Conservation (phyloP, 2,888 invertebrate genomes). For the Toxonevra muliebris region DNA sequence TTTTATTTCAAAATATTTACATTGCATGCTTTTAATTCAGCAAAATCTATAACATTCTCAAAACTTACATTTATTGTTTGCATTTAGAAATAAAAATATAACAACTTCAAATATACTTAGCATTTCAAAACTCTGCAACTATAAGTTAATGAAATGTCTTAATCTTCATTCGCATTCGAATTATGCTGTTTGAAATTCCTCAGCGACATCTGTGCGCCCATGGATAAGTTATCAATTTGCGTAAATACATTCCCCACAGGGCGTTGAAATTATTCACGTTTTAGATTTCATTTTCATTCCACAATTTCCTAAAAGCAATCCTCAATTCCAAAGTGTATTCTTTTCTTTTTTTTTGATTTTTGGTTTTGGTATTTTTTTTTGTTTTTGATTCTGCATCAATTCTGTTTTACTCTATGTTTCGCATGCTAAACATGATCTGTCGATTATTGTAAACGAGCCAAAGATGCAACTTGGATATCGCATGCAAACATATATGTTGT, state of each 20-base stretch:
- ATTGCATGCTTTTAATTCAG: too few relatives aligned
- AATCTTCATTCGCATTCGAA: neutral
- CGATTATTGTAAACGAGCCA: conserved; percentile 38
- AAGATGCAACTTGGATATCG: conserved; percentile 28
- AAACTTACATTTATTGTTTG: too few relatives aligned
- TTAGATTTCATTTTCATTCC: conserved; percentile 22
- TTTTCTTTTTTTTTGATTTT: neutral
- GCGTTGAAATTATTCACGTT: conserved; percentile 32
- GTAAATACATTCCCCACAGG: conserved; percentile 42
- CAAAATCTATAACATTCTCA: too few relatives aligned
- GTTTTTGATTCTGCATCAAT: neutral
- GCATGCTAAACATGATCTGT: conserved; percentile 38
- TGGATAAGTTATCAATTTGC: conserved; percentile 46
- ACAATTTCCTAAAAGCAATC: neutral
- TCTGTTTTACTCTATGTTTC: conserved; percentile 33
- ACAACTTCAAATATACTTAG: too few relatives aligned
- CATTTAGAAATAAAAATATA: too few relatives aligned
- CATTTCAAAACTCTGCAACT: too few relatives aligned
- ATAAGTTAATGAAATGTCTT: too few relatives aligned
- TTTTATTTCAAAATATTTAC: too few relatives aligned
- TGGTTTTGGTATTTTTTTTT: too few relatives aligned
- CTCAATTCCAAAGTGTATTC: conserved; percentile 1
- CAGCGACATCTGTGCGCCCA: conserved; percentile 40
- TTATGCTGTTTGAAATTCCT: neutral
- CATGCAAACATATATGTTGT: conserved; percentile 33